phyloP scores from a whole-genome alignment of 2,797 vertebrate genomes.

The Myotis daubentonii region DNA sequence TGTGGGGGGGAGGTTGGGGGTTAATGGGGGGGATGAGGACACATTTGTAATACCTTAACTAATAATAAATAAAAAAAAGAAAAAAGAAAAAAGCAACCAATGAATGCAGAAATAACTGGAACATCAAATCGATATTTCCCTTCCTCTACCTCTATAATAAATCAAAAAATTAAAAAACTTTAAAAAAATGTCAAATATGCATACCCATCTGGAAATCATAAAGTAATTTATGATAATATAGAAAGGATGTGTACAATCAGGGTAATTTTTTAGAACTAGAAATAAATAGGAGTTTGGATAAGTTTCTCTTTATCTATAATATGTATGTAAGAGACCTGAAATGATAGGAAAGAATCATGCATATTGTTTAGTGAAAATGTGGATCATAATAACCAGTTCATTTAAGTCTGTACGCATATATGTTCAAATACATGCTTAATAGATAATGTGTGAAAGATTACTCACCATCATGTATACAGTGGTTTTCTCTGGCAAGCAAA shows the following conservation, averaged over 20 bases:
- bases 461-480: background rate
- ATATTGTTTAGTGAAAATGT: background rate
- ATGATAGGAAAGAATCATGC: background rate
- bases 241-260: background rate
- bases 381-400: background rate
- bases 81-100: background rate
- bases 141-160: background rate
- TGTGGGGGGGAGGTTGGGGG: too few relatives aligned
- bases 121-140: background rate
- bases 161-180: background rate
- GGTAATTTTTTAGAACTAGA: background rate
- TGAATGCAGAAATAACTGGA: background rate
- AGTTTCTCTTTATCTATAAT: background rate
- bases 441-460: background rate
- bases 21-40: too few relatives aligned
- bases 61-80: too few relatives aligned
- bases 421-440: background rate
- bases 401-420: background rate
- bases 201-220: background rate
- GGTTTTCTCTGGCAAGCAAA: slow-evolving; percentile 16
- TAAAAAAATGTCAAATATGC: background rate
- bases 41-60: too few relatives aligned
- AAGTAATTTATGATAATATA: background rate
- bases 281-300: background rate
- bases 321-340: background rate